Evolutionary conservation across 2,888 invertebrate species (phyloP).

Genomic region (Standfussiana lucernea): DNA sequence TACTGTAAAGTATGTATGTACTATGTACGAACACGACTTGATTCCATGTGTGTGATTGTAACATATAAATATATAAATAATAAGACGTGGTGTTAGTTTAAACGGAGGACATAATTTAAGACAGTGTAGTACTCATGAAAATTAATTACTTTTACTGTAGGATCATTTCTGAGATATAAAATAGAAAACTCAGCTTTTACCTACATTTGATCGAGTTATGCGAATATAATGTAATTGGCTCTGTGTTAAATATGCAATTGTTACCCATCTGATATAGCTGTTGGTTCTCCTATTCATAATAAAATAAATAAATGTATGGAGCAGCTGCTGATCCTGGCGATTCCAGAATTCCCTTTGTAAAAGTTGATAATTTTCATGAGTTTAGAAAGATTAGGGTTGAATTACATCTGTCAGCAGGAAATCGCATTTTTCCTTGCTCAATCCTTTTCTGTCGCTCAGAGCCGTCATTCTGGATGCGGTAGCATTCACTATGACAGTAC

Average conservation of each 20-base stretch:
- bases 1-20: slow-evolving; percentile 62
- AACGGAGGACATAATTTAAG: background rate
- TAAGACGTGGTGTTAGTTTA: slow-evolving; percentile 8
- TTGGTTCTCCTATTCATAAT: no score
- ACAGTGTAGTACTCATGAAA: background rate
- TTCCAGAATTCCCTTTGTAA: background rate
- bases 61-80: slow-evolving; percentile 63
- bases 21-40: slow-evolving; percentile 53
- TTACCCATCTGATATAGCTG: no score
- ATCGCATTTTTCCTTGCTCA: background rate
- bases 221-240: no score
- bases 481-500: no score
- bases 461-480: background rate
- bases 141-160: background rate
- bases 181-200: background rate
- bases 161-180: background rate
- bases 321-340: background rate
- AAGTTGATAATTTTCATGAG: background rate
- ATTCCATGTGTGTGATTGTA: slow-evolving; percentile 68
- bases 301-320: background rate
- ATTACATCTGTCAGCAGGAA: background rate
- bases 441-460: background rate
- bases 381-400: no score
- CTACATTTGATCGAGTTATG: background rate
- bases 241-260: no score